Conservation (phyloP, 2,113 vertebrate genomes). For the Maccullochella peelii region DNA sequence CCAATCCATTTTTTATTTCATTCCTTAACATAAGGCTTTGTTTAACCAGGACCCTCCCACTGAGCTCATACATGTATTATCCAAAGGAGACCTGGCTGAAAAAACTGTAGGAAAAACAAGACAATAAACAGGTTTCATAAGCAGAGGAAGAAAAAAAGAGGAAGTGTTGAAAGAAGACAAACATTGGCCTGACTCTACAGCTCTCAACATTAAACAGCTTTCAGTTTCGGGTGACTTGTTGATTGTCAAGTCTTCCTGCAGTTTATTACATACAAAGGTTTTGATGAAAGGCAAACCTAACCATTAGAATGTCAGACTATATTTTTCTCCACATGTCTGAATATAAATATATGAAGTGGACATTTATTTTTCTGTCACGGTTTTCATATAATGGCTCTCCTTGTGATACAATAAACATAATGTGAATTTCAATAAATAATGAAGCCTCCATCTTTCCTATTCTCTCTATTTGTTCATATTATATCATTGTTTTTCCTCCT, state of each 20-base stretch:
- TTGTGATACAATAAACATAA: background rate
- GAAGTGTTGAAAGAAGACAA: constrained; percentile 16
- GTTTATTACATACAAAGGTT: background rate
- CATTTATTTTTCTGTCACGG: constrained; percentile 6
- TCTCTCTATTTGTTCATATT: background rate
- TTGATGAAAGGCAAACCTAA: constrained; percentile 22
- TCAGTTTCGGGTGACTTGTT: constrained; percentile 24
- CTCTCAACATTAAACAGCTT: constrained; percentile 11
- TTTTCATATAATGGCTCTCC: background rate
- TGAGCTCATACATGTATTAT: background rate
- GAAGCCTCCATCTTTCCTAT: background rate
- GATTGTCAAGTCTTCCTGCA: constrained; percentile 33
- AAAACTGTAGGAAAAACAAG: background rate
- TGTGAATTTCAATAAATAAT: constrained; percentile 1
- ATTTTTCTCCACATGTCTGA: background rate
- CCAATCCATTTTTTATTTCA: background rate
- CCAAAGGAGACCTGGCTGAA: background rate
- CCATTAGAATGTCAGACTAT: constrained; percentile 24
- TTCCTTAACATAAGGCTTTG: constrained; percentile 1
- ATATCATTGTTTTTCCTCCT: background rate
- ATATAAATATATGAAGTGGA: background rate
- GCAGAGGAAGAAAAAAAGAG: background rate
- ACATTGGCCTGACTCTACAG: background rate
- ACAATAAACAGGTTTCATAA: constrained; percentile 13
- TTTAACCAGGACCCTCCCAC: constrained; percentile 2